phyloP scores from a whole-genome alignment of 92 coral and sea anemone genomes.

The Umimayanthus kanabou region DNA sequence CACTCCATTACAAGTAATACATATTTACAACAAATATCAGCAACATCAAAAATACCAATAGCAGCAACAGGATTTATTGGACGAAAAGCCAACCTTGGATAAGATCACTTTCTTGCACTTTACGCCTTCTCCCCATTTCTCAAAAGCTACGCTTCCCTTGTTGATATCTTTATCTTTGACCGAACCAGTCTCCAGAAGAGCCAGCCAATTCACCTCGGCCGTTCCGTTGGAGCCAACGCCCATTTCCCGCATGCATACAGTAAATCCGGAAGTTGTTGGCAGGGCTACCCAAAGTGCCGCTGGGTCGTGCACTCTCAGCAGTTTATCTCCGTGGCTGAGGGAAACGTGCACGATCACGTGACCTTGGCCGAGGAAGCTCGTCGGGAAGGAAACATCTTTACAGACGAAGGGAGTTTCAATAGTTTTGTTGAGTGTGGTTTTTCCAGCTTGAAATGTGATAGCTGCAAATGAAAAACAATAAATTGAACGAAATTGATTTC shows the following conservation, averaged over 20 bases:
- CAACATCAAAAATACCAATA: too few species aligned
- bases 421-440: constrained; percentile 32
- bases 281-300: constrained; percentile 50
- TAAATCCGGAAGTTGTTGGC: constrained; percentile 48
- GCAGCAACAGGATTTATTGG: too few species aligned
- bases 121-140: not conserved
- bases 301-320: constrained; percentile 52
- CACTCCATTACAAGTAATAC: not conserved
- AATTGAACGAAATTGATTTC: not conserved
- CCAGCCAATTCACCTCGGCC: constrained; percentile 52
- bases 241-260: constrained; percentile 49
- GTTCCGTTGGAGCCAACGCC: constrained; percentile 44
- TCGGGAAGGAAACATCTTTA: constrained; percentile 39
- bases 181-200: constrained; percentile 39
- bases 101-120: constrained; percentile 11
- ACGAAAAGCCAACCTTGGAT: not conserved
- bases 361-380: constrained; percentile 36
- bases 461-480: constrained; percentile 8
- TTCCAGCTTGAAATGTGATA: constrained; percentile 49
- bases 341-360: constrained; percentile 39
- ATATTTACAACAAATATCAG: too few species aligned
- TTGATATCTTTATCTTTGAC: constrained; percentile 28
- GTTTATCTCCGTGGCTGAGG: constrained; percentile 44
- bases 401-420: constrained; percentile 40
- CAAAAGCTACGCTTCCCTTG: not conserved